Base-by-base conservation (phyloP, 1,140 invertebrate species). In the Heliconius nattereri region DNA sequence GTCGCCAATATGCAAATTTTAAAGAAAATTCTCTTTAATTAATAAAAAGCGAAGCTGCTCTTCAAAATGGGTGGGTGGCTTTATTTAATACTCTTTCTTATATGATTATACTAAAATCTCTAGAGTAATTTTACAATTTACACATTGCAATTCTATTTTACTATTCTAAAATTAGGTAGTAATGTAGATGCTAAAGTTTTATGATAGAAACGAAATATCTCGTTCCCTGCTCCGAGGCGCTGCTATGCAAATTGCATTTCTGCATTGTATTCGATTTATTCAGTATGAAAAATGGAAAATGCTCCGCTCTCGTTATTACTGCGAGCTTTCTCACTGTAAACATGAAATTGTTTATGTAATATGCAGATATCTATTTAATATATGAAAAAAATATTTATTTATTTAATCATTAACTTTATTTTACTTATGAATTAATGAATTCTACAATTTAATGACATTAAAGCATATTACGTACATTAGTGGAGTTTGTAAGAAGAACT, bases 241-340 rank as follows among this genome's bases (percentile, higher is more conserved):
- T 66, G 60, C 60, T 66, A 66, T 66, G 26, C 60, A 66, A 66
- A 66, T 66, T 66, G 26, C 60, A 66, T 29, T 66, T 66, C 26
- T 26, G 60, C 60, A 66, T 66, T 66, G 60, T 66, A 66, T 66
- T 66, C 60, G 26, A 66, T 66, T 66, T 66, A 7, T 66, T 66
- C 60, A 66, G 9, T 66, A 29, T 66, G 60, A 66, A 66, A 66
- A 66, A 66, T 66, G 60, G 29, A 66, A 66, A 66, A 66, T 29
- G 26, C 60, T 29, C 60, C 23, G 11, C 60, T 16, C 11, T 29
- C 26, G 60, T 66, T 26, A 29, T 66, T 66, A 66, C 26, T 66
- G 60, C 60, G 60, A 26, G 23, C 13, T 66, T 57, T 57, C 54
- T 29, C 60, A 16, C 13, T 66, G 60, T 29, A 66, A 66, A 29